These are phyloP conservation scores for Ovis aries DNA, from an alignment of 2,113 vertebrate genomes.

Conservation along the genomic window DNA sequence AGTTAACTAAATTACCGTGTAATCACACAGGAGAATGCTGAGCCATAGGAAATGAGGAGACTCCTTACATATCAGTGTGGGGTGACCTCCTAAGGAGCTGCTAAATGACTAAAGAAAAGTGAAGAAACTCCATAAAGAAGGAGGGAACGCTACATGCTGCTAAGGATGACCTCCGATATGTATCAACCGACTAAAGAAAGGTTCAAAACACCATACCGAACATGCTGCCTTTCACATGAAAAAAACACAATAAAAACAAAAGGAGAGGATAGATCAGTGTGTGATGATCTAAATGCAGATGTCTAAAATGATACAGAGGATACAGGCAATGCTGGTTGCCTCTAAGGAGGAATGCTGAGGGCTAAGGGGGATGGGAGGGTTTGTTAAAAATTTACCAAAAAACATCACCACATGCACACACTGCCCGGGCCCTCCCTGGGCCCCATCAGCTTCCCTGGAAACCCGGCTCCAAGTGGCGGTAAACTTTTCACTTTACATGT, in stretches of 20 bases:
- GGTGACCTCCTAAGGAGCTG: not conserved
- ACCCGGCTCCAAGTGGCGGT: not conserved
- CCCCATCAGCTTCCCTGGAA: not conserved
- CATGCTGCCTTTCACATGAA: not conserved
- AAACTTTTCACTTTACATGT: not conserved
- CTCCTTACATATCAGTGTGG: not conserved
- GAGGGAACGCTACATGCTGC: not conserved
- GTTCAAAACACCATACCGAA: not conserved
- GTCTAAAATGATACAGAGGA: not conserved
- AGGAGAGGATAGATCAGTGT: not conserved
- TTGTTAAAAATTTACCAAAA: not conserved
- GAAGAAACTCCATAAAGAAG: not conserved
- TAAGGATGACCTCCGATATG: not conserved
- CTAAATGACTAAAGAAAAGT: not conserved
- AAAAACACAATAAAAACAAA: not conserved
- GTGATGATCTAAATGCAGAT: not conserved
- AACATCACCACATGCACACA: not conserved
- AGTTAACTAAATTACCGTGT: not conserved
- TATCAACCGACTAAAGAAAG: not conserved
- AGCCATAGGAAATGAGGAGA: not conserved
- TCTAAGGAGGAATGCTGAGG: not conserved
- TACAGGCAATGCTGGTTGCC: not conserved
- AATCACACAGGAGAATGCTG: not conserved
- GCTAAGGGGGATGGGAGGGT: not conserved
- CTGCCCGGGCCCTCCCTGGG: not conserved